Percentiles rank a stretch among this genome's conserved stretches.
These are phyloP conservation scores for Trichopoda pennipes DNA, from an alignment of 2,888 invertebrate species.

Conservation along the genomic window DNA sequence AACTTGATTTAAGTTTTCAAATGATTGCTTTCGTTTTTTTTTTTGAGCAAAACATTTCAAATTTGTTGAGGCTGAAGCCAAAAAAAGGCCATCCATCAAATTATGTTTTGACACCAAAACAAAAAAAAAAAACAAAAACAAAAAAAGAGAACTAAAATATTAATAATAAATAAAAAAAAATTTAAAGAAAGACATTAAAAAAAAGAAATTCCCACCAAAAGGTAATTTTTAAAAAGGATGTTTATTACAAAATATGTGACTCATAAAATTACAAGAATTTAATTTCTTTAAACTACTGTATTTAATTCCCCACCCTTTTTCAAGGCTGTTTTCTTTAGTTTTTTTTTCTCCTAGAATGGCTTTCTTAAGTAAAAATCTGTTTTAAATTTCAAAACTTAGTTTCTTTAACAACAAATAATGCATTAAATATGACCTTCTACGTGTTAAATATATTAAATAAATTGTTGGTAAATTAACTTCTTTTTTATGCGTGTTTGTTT, in stretches of 20 bases:
- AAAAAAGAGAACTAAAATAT: too few relatives aligned
- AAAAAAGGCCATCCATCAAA: constrained; percentile 62
- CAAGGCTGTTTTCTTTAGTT: constrained; percentile 64
- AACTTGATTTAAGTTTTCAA: constrained; percentile 59
- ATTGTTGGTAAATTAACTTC: constrained; percentile 21
- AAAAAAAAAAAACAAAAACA: not conserved
- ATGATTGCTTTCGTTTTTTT: constrained; percentile 9
- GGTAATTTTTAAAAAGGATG: not conserved
- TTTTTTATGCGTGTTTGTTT: not conserved
- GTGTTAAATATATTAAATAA: constrained; percentile 67
- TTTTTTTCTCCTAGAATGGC: constrained; percentile 18
- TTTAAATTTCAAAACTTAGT: constrained; percentile 44
- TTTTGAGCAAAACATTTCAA: constrained; percentile 27
- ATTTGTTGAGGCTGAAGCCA: constrained; percentile 17
- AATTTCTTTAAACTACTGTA: not conserved
- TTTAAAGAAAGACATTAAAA: too few relatives aligned
- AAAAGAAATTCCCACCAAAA: constrained; percentile 46
- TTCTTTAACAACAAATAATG: constrained; percentile 59
- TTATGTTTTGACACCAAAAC: constrained; percentile 15
- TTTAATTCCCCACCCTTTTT: constrained; percentile 57
- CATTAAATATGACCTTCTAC: constrained; percentile 69
- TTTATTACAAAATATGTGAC: not conserved
- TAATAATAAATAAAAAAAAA: too few relatives aligned
- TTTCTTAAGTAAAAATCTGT: constrained; percentile 52
- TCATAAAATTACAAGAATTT: constrained; percentile 41